Evolutionary conservation across 2,113 vertebrate species (phyloP).

Genomic region (Muntiacus muntjak): DNA sequence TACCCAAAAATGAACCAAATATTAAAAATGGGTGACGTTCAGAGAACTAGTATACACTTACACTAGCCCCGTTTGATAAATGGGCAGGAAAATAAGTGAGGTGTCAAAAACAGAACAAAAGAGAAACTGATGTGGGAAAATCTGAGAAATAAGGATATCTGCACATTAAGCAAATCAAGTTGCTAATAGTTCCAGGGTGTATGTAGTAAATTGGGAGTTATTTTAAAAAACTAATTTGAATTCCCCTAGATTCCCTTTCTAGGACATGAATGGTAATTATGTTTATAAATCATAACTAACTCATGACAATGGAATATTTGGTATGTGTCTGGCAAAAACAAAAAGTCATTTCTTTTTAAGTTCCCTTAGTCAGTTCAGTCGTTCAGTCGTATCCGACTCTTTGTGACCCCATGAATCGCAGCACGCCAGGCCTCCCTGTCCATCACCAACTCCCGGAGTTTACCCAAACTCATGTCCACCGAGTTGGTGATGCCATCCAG

Average conservation of each 20-base stretch:
- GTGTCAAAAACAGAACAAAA: not conserved
- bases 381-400: no score
- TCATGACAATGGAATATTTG: not conserved
- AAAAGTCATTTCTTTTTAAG: not conserved
- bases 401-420: no score
- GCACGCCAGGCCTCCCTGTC: no score
- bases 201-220: constrained; percentile 20
- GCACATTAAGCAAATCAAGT: not conserved
- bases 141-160: not conserved
- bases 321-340: constrained; percentile 26
- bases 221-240: constrained; percentile 67
- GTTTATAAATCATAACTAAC: constrained; percentile 62
- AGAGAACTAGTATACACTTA: not conserved
- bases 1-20: not conserved
- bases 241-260: constrained; percentile 71
- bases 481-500: no score
- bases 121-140: not conserved
- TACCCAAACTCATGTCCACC: no score
- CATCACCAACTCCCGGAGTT: no score
- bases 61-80: not conserved
- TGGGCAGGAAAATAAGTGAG: not conserved
- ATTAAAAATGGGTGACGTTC: not conserved
- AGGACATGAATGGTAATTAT: constrained; percentile 68
- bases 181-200: constrained; percentile 37
- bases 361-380: not conserved